Evolutionary conservation across 2,888 invertebrate genomes (phyloP).

Genomic region (Harpagoxenus sublaevis): DNA sequence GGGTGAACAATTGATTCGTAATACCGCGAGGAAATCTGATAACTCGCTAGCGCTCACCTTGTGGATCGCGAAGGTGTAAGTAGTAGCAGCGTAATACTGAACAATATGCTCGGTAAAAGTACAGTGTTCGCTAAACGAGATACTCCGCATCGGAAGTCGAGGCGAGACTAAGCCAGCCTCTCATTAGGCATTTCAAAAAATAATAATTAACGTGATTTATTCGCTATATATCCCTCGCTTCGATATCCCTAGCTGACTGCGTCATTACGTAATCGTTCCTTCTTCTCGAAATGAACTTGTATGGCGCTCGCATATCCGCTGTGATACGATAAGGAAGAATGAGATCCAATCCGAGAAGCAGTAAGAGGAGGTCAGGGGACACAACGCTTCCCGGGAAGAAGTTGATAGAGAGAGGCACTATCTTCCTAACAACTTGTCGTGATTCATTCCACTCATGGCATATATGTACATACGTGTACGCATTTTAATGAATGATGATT

Average conservation of each 20-base stretch:
- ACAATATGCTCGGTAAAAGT: not conserved
- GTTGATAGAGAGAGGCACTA: slow-evolving; percentile 46
- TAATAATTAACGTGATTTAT: slow-evolving; percentile 20
- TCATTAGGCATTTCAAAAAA: not conserved
- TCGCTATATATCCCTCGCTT: not conserved
- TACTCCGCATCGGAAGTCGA: not conserved
- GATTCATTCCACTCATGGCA: slow-evolving; percentile 34
- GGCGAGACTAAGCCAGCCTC: not conserved
- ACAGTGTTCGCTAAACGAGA: not conserved
- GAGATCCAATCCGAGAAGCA: slow-evolving; percentile 34
- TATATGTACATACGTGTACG: not conserved
- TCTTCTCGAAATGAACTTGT: slow-evolving; percentile 28
- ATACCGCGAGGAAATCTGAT: slow-evolving; percentile 39
- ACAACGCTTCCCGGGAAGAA: slow-evolving; percentile 40
- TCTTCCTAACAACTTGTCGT: slow-evolving; percentile 41
- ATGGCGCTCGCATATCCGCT: slow-evolving; percentile 13
- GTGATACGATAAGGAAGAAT: slow-evolving; percentile 34
- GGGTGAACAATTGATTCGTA: slow-evolving; percentile 65
- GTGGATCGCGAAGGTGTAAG: not conserved
- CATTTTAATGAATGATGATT: not conserved
- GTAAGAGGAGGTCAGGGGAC: slow-evolving; percentile 52
- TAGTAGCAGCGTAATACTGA: not conserved
- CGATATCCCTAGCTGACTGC: not conserved
- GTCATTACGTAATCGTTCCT: not conserved
- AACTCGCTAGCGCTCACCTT: slow-evolving; percentile 19